Percentiles rank a stretch among this genome's conserved stretches.
Conservation (phyloP, 2,797 vertebrate species). For the Tragopan temminckii region DNA sequence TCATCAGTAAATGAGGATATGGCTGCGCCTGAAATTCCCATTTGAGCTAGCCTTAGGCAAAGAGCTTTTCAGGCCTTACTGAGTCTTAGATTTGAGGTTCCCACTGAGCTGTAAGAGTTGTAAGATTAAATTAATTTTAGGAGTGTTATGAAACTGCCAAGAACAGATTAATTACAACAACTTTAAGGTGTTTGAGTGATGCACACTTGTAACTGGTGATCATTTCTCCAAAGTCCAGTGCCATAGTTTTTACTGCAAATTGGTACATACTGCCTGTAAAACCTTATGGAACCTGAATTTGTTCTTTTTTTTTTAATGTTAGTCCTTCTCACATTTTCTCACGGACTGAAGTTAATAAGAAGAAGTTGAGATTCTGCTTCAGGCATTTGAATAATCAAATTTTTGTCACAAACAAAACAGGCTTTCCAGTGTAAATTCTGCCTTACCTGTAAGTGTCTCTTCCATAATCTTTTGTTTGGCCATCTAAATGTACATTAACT, state of each 20-base stretch:
- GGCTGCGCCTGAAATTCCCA: not conserved
- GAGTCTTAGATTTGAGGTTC: not conserved
- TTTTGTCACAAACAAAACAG: not conserved
- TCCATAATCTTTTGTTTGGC: not conserved
- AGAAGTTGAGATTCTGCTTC: not conserved
- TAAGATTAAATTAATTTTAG: not conserved
- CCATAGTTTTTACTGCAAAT: not conserved
- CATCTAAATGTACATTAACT: not conserved
- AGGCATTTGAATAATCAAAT: accelerated
- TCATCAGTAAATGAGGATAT: not conserved
- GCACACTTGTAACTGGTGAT: not conserved
- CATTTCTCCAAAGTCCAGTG: not conserved
- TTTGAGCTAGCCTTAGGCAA: not conserved
- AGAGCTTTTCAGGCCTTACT: not conserved
- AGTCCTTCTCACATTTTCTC: not conserved
- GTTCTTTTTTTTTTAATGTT: not conserved
- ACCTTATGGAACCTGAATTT: not conserved
- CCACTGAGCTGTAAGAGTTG: not conserved
- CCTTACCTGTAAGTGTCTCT: not conserved
- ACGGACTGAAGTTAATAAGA: not conserved
- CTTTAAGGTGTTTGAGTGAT: not conserved
- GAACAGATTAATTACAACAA: not conserved
- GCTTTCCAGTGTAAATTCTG: not conserved
- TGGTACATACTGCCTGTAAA: not conserved
- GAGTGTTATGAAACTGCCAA: not conserved